A percentile compares a stretch with the other conserved stretches of the same genome.
phyloP scores from a whole-genome alignment of 2,888 invertebrate species.

The Pristionchus fissidentatus region DNA sequence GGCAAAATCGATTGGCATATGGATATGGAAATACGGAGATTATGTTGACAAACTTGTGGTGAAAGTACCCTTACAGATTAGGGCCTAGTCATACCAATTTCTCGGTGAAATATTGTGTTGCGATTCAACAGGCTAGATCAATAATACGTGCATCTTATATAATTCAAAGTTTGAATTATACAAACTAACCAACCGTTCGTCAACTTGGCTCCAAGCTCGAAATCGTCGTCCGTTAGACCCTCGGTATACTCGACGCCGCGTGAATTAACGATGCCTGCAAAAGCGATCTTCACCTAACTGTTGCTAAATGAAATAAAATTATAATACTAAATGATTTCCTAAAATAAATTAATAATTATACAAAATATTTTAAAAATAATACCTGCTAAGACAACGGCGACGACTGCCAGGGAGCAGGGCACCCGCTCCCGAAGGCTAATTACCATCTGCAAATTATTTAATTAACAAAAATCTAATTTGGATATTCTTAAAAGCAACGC shows the following conservation, averaged over 20 bases:
- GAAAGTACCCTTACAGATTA: background rate
- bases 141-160: background rate
- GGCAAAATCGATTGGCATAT: no score
- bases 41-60: no score
- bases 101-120: no score
- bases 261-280: background rate
- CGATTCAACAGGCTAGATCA: no score
- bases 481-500: background rate
- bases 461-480: background rate
- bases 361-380: background rate
- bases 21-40: no score
- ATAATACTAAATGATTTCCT: background rate
- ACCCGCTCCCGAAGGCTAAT: slow-evolving; percentile 40
- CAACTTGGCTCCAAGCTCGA: slow-evolving; percentile 64
- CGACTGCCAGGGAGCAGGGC: slow-evolving; percentile 22
- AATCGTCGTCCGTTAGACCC: slow-evolving; percentile 59
- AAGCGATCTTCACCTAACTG: background rate
- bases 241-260: slow-evolving; percentile 11
- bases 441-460: slow-evolving; percentile 33
- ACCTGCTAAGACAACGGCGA: background rate
- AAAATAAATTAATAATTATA: background rate
- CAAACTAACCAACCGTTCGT: slow-evolving; percentile 55
- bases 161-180: background rate
- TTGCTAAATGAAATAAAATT: background rate
- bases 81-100: no score